Evolutionary conservation across 2,888 invertebrate genomes (phyloP), one percentile per base, ranked within the genome.

Genomic region (Melieria picta): DNA sequence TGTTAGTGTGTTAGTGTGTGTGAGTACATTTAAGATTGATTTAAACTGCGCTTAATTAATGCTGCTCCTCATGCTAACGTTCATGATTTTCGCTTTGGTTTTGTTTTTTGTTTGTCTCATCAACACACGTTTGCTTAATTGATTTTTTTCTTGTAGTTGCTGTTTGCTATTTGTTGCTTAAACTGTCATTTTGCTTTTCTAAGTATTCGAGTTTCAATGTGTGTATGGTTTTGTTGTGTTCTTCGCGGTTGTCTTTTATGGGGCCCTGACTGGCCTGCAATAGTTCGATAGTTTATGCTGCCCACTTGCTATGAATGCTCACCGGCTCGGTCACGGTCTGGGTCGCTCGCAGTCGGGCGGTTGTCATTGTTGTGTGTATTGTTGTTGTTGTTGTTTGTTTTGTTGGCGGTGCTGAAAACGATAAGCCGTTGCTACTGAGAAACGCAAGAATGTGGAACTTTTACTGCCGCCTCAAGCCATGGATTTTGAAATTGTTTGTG

Each of bases 141-240:
- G 43, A 5, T 13, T 10, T 67, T 60, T 67, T 13, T 30, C 30
- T 30, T 30, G 11, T 30, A n/a, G 46, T 66, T 30, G 42, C 13
- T 67, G n/a, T 50, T 67, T 58, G 9, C 30, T 11, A 30, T 45
- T 5, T 43, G 45, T 66, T 45, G 16, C 45, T 50, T 67, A 42
- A n/a, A 30, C 16, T 10, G 10, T 57, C 42, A 43, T 10, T 50
- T n/a, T 67, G n/a, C 42, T 47, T 3, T 50, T 42, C 30, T 13
- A 67, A n/a, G 52, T 52, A 52, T n/a, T n/a, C 52, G 52, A 52
- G 11, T 52, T 52, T 13, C 11, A 52, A 52, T 52, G 47, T 52
- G 69, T 55, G 61, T 62, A 62, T 63, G 16, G 46, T 16, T n/a
- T 55, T 30, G 55, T 56, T 72, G 56, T 5, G 11, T 46, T 47